phyloP scores from a whole-genome alignment of 2,113 vertebrate species.

The Anguilla rostrata region DNA sequence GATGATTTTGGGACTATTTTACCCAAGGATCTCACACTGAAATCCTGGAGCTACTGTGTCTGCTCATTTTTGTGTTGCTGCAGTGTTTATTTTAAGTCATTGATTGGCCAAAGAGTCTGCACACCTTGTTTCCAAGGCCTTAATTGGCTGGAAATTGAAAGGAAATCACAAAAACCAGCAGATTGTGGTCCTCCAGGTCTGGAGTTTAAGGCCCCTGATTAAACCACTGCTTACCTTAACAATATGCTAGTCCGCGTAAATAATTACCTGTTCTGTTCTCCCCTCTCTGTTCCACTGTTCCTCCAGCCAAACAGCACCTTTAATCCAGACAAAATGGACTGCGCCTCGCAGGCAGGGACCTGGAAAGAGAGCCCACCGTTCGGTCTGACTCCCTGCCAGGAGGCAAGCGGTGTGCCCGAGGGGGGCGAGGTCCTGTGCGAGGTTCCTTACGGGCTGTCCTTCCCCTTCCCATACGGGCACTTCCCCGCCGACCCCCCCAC shows the following conservation, averaged over 20 bases:
- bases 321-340: conserved; percentile 74
- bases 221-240: neutral
- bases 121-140: too few species aligned
- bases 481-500: conserved; percentile 71
- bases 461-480: conserved; percentile 77
- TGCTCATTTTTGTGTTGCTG: neutral
- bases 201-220: neutral
- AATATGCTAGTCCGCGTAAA: neutral
- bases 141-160: too few species aligned
- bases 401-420: conserved; percentile 73
- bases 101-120: too few species aligned
- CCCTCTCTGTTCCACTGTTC: conserved; percentile 5
- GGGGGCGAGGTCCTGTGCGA: conserved; percentile 69
- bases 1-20: neutral
- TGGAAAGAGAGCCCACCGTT: conserved; percentile 76
- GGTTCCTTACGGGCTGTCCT: conserved; percentile 71
- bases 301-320: conserved; percentile 69
- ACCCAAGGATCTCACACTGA: neutral
- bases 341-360: conserved; percentile 62
- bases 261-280: conserved; percentile 11
- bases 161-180: too few species aligned
- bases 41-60: neutral
- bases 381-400: conserved; percentile 58
- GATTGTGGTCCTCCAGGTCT: too few species aligned
- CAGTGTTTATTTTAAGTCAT: neutral